These are phyloP conservation scores for Lithobates sylvaticus DNA, from an alignment of 2,797 vertebrate genomes.

Conservation along the genomic window DNA sequence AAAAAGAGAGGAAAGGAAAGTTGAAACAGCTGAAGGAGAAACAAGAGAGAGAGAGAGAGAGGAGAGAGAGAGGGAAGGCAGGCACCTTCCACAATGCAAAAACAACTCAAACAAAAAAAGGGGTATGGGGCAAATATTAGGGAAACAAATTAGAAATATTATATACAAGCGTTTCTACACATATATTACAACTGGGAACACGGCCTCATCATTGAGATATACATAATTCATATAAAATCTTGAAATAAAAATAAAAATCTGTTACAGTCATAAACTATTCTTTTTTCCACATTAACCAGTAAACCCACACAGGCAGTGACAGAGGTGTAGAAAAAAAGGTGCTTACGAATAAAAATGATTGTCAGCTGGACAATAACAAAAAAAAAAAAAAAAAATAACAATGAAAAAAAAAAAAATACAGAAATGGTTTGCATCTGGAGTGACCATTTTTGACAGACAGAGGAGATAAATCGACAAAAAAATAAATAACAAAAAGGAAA, in stretches of 20 bases:
- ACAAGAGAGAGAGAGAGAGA: too few species aligned
- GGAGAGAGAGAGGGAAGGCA: conserved; percentile 64
- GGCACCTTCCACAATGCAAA: conserved; percentile 68
- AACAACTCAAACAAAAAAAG: conserved; percentile 62
- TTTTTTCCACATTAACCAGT: conserved; percentile 93
- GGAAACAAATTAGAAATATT: conserved; percentile 83
- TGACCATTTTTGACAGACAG: conserved; percentile 81
- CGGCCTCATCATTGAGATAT: conserved; percentile 98
- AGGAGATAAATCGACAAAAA: conserved; percentile 29
- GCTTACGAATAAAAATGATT: conserved; percentile 99
- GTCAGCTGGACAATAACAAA: conserved; percentile 92
- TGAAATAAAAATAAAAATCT: conserved; percentile 99
- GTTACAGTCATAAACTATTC: conserved; percentile 99
- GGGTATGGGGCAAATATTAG: conserved; percentile 69
- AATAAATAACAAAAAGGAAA: conserved; percentile 1
- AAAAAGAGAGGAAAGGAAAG: too few species aligned
- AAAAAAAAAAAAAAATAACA: conserved; percentile 65
- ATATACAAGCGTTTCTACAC: conserved; percentile 99
- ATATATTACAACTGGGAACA: conserved; percentile 99
- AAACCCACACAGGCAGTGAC: conserved; percentile 99
- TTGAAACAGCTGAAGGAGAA: too few species aligned
- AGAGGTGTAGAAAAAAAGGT: conserved; percentile 97
- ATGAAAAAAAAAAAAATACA: conserved; percentile 64
- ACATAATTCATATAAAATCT: conserved; percentile 99
- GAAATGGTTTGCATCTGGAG: conserved; percentile 88